phyloP scores from a whole-genome alignment of 2,888 invertebrate species.

The Hedya salicella region DNA sequence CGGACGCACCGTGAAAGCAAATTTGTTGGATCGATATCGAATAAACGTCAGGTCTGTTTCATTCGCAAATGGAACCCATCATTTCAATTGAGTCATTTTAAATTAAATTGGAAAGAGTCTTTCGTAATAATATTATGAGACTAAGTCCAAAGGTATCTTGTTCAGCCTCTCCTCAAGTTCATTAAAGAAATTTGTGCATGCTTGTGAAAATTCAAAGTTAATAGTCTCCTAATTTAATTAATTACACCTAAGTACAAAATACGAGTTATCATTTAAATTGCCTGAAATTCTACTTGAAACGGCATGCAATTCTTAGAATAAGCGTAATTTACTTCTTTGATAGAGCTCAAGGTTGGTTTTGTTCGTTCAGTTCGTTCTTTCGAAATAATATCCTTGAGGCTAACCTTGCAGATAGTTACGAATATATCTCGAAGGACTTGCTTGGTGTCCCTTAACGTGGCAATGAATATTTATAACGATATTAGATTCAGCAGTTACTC shows the following conservation, averaged over 20 bases:
- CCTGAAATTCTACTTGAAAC: conserved; percentile 1
- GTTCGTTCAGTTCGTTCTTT: conserved; percentile 17
- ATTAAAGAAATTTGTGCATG: background rate
- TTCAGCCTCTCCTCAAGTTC: background rate
- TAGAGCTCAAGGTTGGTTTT: conserved; percentile 36
- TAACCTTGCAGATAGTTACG: conserved; percentile 27
- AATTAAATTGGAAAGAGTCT: background rate
- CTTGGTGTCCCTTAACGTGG: background rate
- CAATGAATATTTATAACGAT: no score
- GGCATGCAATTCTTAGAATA: conserved; percentile 21
- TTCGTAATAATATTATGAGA: background rate
- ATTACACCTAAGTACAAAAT: conserved; percentile 9
- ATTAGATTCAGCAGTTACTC: no score
- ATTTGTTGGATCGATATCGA: conserved; percentile 58
- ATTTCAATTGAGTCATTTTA: conserved; percentile 11
- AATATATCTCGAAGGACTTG: conserved; percentile 22
- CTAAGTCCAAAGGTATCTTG: no score
- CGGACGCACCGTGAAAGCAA: conserved; percentile 59
- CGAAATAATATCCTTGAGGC: conserved; percentile 31
- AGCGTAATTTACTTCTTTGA: conserved; percentile 29
- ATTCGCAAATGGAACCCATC: conserved; percentile 24
- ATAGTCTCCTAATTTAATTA: background rate
- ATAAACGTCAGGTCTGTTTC: conserved; percentile 11
- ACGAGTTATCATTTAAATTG: background rate
- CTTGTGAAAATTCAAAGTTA: background rate